These are phyloP conservation scores for Gouania willdenowi DNA, from an alignment of 2,797 vertebrate genomes.

Conservation along the genomic window DNA sequence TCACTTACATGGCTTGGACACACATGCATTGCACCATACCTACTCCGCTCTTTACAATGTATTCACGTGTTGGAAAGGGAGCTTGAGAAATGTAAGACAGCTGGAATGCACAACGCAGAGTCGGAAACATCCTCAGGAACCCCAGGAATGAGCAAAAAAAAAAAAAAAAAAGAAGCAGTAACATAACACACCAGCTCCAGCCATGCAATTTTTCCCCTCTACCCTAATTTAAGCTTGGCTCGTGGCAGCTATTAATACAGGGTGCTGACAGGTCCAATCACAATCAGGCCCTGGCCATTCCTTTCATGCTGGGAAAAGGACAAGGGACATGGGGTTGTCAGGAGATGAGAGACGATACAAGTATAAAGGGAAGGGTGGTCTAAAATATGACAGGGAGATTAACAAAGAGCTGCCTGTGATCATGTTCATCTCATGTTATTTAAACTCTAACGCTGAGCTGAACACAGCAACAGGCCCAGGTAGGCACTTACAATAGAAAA, in stretches of 20 bases:
- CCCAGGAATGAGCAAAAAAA: neutral
- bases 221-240: constrained; percentile 33
- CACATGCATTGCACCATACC: neutral
- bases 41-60: constrained; percentile 9
- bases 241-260: constrained; percentile 66
- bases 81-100: constrained; percentile 28
- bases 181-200: constrained; percentile 11
- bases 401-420: neutral
- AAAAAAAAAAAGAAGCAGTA: constrained; percentile 10
- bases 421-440: constrained; percentile 7
- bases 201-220: constrained; percentile 5
- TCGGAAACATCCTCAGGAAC: constrained; percentile 13
- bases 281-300: constrained; percentile 31
- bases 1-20: neutral
- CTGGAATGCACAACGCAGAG: constrained; percentile 31
- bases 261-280: constrained; percentile 58
- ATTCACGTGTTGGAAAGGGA: neutral
- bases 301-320: constrained; percentile 40
- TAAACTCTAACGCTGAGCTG: constrained; percentile 2
- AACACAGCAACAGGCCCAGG: constrained; percentile 1
- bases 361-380: constrained; percentile 1
- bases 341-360: constrained; percentile 19
- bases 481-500: constrained; percentile 3
- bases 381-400: constrained; percentile 10
- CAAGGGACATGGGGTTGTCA: constrained; percentile 14